Percentiles rank a stretch among this genome's conserved stretches.
These are phyloP conservation scores for Nyctereutes procyonoides DNA, from an alignment of 2,113 vertebrate genomes.

Conservation along the genomic window DNA sequence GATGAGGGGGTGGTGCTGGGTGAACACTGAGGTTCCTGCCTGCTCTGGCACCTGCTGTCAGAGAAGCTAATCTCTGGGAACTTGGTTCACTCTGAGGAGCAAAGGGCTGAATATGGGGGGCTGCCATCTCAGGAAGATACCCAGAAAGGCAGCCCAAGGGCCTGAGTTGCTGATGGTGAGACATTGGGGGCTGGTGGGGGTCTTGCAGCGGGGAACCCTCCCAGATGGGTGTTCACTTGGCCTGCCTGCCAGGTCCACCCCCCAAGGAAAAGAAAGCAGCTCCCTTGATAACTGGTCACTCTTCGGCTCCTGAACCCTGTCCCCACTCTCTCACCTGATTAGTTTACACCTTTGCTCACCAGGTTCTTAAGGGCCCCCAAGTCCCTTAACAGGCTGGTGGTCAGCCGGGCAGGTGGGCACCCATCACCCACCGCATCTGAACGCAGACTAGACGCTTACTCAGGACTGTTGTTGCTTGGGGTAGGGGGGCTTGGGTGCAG, in stretches of 20 bases:
- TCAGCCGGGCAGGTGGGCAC: background rate
- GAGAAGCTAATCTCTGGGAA: background rate
- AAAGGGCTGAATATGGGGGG: background rate
- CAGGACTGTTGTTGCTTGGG: background rate
- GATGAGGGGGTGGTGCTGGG: slow-evolving; percentile 57
- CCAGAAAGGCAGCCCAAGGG: background rate
- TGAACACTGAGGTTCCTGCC: slow-evolving; percentile 51
- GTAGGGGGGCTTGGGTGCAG: background rate
- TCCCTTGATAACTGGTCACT: background rate
- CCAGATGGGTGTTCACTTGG: background rate
- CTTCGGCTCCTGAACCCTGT: background rate
- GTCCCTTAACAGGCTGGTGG: background rate
- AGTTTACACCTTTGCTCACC: background rate
- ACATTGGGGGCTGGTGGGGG: background rate
- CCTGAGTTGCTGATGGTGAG: background rate
- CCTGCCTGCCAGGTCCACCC: background rate
- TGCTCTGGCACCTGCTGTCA: slow-evolving; percentile 4
- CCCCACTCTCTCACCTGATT: background rate
- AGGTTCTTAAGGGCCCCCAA: background rate
- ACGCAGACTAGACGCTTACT: accelerated
- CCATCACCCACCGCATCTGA: background rate
- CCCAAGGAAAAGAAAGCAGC: background rate
- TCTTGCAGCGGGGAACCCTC: background rate
- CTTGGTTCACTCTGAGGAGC: background rate
- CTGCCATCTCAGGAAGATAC: background rate